A percentile compares a stretch with the other conserved stretches of the same genome.
Evolutionary conservation across 2,113 vertebrate species (phyloP).

Genomic region (Calidris pygmaea): DNA sequence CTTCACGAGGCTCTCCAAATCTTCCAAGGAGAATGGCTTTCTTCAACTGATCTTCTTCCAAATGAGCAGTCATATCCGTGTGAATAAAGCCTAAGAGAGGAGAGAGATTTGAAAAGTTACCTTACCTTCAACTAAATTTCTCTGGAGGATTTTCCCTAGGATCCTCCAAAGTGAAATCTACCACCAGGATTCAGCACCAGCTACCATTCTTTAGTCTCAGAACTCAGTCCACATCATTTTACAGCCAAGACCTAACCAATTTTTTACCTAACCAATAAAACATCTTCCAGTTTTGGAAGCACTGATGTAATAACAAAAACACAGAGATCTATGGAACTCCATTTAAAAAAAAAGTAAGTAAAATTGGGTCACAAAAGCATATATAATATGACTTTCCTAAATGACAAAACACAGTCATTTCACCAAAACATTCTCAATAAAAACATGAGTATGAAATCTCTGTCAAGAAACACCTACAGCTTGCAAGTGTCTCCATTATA

Average conservation of each 20-base stretch:
- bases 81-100: conserved; percentile 83
- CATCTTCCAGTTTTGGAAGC: not conserved
- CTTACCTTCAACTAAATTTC: not conserved
- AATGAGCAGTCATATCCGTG: conserved; percentile 89
- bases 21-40: conserved; percentile 82
- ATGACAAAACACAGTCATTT: not conserved
- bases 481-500: not conserved
- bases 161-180: not conserved
- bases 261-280: not conserved
- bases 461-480: not conserved
- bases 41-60: conserved; percentile 77
- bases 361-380: not conserved
- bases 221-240: not conserved
- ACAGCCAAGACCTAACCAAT: not conserved
- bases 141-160: not conserved
- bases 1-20: conserved; percentile 86
- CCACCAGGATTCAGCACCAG: not conserved
- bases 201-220: not conserved
- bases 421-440: not conserved
- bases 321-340: not conserved
- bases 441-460: not conserved
- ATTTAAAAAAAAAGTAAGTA: not conserved
- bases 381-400: not conserved
- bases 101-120: conserved; percentile 14
- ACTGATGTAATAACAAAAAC: not conserved